phyloP scores from a whole-genome alignment of 2,888 invertebrate species.

The Tubiluchus corallicola region DNA sequence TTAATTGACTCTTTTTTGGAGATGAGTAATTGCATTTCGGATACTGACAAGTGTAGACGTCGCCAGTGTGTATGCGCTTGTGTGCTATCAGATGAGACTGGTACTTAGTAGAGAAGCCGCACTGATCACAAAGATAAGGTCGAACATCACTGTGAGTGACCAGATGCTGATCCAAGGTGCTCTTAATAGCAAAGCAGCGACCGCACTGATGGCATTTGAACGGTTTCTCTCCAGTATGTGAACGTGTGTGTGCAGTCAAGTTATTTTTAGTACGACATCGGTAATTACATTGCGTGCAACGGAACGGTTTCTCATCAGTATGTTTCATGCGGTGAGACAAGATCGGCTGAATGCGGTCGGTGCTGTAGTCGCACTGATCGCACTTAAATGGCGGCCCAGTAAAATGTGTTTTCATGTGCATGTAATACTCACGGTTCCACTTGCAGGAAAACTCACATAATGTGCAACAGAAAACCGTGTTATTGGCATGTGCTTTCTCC shows the following conservation, averaged over 20 bases:
- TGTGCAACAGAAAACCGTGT: slow-evolving; percentile 40
- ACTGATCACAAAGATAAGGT: slow-evolving; percentile 43
- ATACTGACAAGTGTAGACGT: slow-evolving; percentile 42
- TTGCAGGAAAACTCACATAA: slow-evolving; percentile 42
- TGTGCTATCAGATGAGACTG: slow-evolving; percentile 45
- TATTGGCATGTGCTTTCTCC: slow-evolving; percentile 37
- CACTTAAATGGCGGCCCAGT: slow-evolving; percentile 44
- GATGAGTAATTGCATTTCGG: slow-evolving; percentile 42
- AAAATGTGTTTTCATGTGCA: slow-evolving; percentile 39
- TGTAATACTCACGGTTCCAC: slow-evolving; percentile 41
- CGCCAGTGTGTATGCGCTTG: slow-evolving; percentile 42
- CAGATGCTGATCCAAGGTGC: slow-evolving; percentile 39
- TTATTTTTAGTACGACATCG: slow-evolving; percentile 40
- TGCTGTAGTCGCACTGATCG: slow-evolving; percentile 37
- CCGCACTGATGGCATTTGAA: slow-evolving; percentile 40
- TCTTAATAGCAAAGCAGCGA: slow-evolving; percentile 38
- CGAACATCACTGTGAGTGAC: slow-evolving; percentile 37
- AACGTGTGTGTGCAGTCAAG: slow-evolving; percentile 38
- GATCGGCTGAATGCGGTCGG: slow-evolving; percentile 36
- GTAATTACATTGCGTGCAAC: slow-evolving; percentile 37
- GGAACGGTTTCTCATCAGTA: slow-evolving; percentile 31
- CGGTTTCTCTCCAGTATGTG: slow-evolving; percentile 39
- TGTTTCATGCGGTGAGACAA: slow-evolving; percentile 42
- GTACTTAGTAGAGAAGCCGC: slow-evolving; percentile 46
- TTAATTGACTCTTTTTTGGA: slow-evolving; percentile 43